These are phyloP conservation scores for Tricholauxania praeusta DNA, from an alignment of 2,888 invertebrate genomes.

Conservation along the genomic window DNA sequence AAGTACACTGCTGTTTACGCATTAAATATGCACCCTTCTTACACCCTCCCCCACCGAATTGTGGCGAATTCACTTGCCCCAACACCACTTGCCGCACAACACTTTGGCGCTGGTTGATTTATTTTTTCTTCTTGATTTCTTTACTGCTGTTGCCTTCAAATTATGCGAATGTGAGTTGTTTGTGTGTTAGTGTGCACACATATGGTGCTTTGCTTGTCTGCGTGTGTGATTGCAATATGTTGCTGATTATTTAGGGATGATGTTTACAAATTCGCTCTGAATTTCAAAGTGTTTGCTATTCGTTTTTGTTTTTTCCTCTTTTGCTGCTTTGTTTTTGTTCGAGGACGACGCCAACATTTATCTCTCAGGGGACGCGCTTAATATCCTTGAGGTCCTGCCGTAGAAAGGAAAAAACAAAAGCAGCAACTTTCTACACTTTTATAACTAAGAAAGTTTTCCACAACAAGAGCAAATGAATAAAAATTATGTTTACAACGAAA, in stretches of 20 bases:
- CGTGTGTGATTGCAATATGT: slow-evolving; percentile 23
- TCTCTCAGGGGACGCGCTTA: slow-evolving; percentile 18
- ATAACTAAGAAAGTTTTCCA: background rate
- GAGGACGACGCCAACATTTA: slow-evolving; percentile 27
- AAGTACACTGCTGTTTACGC: background rate
- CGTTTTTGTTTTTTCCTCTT: background rate
- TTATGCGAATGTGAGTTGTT: too few relatives aligned
- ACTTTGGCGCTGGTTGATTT: background rate
- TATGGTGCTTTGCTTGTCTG: background rate
- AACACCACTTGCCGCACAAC: background rate
- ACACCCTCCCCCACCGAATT: background rate
- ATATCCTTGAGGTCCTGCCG: background rate
- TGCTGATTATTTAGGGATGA: slow-evolving; percentile 26
- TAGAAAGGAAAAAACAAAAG: background rate
- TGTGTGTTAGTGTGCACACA: background rate
- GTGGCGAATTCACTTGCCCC: background rate
- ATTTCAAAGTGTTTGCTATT: slow-evolving; percentile 21
- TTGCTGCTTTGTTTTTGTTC: background rate
- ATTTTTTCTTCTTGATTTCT: background rate
- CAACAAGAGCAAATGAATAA: background rate
- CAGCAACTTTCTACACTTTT: slow-evolving; percentile 4
- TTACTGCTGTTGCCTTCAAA: background rate
- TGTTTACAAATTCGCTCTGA: slow-evolving; percentile 25
- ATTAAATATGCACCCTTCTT: slow-evolving; percentile 33
- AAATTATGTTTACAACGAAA: slow-evolving; percentile 13